A percentile compares a stretch with the other conserved stretches of the same genome.
Evolutionary conservation across 2,888 invertebrate genomes (phyloP).

Genomic region (Drosophila cognata): DNA sequence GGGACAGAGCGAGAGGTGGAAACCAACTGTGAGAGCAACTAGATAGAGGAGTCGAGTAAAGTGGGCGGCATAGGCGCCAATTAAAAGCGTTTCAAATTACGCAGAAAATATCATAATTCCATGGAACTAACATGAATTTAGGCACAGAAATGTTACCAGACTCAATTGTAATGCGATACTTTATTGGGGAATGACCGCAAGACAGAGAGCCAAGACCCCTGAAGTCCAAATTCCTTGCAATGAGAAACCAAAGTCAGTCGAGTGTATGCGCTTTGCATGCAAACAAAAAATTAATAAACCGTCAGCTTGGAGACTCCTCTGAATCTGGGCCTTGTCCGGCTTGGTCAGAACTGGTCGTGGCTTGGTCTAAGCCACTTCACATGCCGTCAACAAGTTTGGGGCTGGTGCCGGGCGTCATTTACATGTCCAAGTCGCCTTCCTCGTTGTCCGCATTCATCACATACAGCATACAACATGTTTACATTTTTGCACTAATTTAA

Average conservation of each 20-base stretch:
- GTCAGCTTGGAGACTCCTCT: slow-evolving; percentile 47
- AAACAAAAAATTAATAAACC: slow-evolving; percentile 71
- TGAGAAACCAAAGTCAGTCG: slow-evolving; percentile 61
- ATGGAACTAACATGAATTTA: slow-evolving; percentile 73
- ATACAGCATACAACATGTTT: slow-evolving; percentile 70
- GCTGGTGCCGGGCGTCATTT: slow-evolving; percentile 79
- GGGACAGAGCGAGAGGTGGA: background rate
- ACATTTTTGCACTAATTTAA: slow-evolving; percentile 80
- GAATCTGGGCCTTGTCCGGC: slow-evolving; percentile 23
- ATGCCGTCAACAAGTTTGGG: slow-evolving; percentile 77
- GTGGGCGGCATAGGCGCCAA: slow-evolving; percentile 73
- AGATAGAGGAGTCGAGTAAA: slow-evolving; percentile 19
- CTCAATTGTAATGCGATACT: slow-evolving; percentile 70
- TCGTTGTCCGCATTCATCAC: slow-evolving; percentile 45
- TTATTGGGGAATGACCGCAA: slow-evolving; percentile 53
- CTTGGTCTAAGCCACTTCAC: slow-evolving; percentile 52
- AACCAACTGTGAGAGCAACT: slow-evolving; percentile 35
- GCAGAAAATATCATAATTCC: slow-evolving; percentile 79
- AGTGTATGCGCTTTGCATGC: slow-evolving; percentile 74
- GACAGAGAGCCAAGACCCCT: slow-evolving; percentile 6
- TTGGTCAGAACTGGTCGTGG: slow-evolving; percentile 20
- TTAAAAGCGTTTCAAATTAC: slow-evolving; percentile 78
- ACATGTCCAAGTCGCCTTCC: slow-evolving; percentile 73
- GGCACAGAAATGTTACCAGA: slow-evolving; percentile 59
- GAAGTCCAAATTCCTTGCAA: slow-evolving; percentile 18